Evolutionary conservation across 30 jellyfish, hydroid and myxozoan genomes (phyloP).

Genomic region (Pelagia noctiluca): DNA sequence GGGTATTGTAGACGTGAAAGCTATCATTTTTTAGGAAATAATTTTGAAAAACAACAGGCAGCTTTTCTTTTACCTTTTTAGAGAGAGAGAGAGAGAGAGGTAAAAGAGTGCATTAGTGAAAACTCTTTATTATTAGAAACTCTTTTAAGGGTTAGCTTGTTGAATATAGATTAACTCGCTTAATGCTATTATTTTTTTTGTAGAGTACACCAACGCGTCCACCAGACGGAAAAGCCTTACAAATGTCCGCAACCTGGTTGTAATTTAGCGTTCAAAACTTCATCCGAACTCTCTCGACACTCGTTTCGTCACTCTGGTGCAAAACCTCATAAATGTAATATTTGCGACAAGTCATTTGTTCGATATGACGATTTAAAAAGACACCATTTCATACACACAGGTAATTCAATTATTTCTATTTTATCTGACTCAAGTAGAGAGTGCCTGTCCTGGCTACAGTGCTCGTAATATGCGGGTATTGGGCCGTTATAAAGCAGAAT

Average conservation of each 20-base stretch:
- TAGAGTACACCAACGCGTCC: constrained; percentile 95
- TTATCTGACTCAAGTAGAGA: too few species aligned
- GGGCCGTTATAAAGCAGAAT: too few species aligned
- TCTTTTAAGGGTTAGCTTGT: background rate
- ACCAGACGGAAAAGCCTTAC: constrained; percentile 90
- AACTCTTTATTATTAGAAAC: background rate
- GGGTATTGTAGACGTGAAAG: too few species aligned
- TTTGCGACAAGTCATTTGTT: constrained; percentile 88
- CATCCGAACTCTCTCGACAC: constrained; percentile 95
- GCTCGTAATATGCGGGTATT: too few species aligned
- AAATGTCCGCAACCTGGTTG: constrained; percentile 85
- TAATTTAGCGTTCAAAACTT: constrained; percentile 90
- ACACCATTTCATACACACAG: constrained; percentile 93
- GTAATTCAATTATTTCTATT: constrained; percentile 21
- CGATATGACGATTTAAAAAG: constrained; percentile 94
- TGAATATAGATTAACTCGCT: background rate
- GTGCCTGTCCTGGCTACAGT: too few species aligned
- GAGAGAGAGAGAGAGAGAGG: too few species aligned
- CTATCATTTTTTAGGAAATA: too few species aligned
- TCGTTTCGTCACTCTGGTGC: constrained; percentile 97
- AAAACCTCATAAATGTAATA: constrained; percentile 91
- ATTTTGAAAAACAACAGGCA: too few species aligned
- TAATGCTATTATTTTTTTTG: background rate
- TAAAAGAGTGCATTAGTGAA: too few species aligned
- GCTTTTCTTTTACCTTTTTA: too few species aligned